Evolutionary conservation across 2,113 vertebrate species (phyloP).

Genomic region (Phyllostomus hastatus): DNA sequence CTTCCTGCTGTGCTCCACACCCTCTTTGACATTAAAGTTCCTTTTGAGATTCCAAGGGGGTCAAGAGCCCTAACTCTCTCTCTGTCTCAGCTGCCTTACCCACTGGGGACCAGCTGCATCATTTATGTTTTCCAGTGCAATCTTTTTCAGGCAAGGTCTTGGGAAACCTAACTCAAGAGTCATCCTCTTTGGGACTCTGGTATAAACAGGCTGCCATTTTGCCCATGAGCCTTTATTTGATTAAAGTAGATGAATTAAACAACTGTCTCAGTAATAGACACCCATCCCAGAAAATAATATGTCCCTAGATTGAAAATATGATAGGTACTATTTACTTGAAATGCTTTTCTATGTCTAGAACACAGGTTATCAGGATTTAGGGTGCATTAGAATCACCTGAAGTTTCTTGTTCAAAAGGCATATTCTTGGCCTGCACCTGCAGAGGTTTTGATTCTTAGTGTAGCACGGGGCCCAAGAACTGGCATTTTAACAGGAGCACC

Average conservation of each 20-base stretch:
- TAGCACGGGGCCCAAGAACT: background rate
- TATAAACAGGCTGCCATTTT: conserved; percentile 10
- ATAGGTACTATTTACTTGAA: background rate
- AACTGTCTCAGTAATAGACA: background rate
- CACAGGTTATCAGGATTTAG: background rate
- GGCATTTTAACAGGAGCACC: background rate
- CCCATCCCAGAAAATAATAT: background rate
- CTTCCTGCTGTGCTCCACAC: conserved; percentile 52
- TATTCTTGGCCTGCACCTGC: background rate
- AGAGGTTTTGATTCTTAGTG: background rate
- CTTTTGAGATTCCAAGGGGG: conserved; percentile 16
- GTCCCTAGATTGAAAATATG: background rate
- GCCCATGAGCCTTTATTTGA: background rate
- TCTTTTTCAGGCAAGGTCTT: conserved; percentile 30
- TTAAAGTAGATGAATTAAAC: background rate
- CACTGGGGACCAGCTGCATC: background rate
- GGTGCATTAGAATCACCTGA: background rate
- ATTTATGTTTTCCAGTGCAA: conserved; percentile 52
- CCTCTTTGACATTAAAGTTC: conserved; percentile 37
- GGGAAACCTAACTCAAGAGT: conserved; percentile 43
- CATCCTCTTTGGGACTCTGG: background rate
- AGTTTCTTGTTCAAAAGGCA: background rate
- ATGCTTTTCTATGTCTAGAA: conserved; percentile 13
- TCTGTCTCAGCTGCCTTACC: background rate
- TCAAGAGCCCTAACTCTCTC: background rate